Base-by-base conservation (phyloP, 2,113 vertebrate species). In the Callopanchax toddi region DNA sequence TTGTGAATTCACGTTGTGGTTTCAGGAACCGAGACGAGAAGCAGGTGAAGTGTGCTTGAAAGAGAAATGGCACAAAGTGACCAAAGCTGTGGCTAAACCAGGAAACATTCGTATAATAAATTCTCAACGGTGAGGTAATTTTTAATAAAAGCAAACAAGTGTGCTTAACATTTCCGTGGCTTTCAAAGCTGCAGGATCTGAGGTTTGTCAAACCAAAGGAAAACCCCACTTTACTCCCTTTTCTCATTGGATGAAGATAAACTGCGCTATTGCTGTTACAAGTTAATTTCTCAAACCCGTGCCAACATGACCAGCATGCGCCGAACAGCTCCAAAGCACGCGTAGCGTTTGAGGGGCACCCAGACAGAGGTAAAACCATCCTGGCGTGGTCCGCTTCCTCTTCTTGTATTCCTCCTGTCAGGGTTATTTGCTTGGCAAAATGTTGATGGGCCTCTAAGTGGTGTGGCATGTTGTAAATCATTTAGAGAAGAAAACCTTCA, bases 211-310 rank as follows among this genome's bases (percentile, higher is more conserved):
- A 88, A 76, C 62, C 59, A 71, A 60, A 74, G 78, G 86, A 87
- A n/a, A 88, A 85, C 64, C 66, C 45, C 52, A 55, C 69, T 89
- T 37, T 90, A 83, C 84, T 74, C 71, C 67, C 45, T 60, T 60
- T 48, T 77, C 82, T 75, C 68, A 53, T 54, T 23, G 54, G 39
- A 37, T 51, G 36, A 66, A 48, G 80, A 70, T 74, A 58, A 62
- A 53, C 74, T 39, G 62, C 49, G 77, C 63, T 61, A 71, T 68
- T 76, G 71, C 59, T 48, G 11, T 61, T 15, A 8, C 22, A 22
- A 22, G 79, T 86, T 77, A 74, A 54, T 71, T 84, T 80, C 83
- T 76, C 81, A 64, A 15, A 5, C 16, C 16, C 29, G 56, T 51
- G 43, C 61, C 68, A 42, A 16, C 36, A 56, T 42, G 44, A 55